Percentiles rank a stretch among this genome's conserved stretches.
Evolutionary conservation across 2,888 invertebrate genomes (phyloP).

Genomic region (Drosophila recens): DNA sequence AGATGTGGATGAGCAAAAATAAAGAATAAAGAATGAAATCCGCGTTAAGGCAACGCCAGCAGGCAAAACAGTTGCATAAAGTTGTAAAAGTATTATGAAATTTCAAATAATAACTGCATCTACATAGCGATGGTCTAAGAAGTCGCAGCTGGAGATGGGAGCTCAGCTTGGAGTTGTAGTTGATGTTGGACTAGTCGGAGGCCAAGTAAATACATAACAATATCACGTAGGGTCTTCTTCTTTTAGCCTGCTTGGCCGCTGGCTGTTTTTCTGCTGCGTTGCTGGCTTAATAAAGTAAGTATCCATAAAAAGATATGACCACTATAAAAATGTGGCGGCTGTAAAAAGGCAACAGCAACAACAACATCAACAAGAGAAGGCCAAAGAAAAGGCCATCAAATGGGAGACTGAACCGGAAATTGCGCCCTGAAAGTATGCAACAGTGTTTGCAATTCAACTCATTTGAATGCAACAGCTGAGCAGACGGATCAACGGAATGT

Average conservation of each 20-base stretch:
- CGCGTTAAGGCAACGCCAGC: conserved; percentile 69
- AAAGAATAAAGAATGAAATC: conserved; percentile 64
- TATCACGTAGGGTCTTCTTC: conserved; percentile 52
- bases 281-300: conserved; percentile 67
- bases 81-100: conserved; percentile 79
- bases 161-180: conserved; percentile 25
- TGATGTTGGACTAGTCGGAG: conserved; percentile 18
- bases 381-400: conserved; percentile 6
- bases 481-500: conserved; percentile 33
- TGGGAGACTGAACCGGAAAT: conserved; percentile 24
- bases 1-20: background rate
- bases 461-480: conserved; percentile 62
- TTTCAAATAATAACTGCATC: conserved; percentile 78
- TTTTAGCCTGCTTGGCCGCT: conserved; percentile 30
- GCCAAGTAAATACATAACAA: conserved; percentile 67
- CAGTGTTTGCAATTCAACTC: conserved; percentile 44
- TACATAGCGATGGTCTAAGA: conserved; percentile 44
- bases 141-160: conserved; percentile 33
- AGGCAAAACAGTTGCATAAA: conserved; percentile 71
- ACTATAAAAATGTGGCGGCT: conserved; percentile 66
- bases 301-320: conserved; percentile 71
- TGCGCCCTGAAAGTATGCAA: conserved; percentile 49
- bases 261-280: conserved; percentile 28
- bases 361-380: conserved; percentile 2
- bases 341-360: conserved; percentile 46